Base-by-base conservation (phyloP, 2,888 invertebrate genomes). In the Tachina fera region DNA sequence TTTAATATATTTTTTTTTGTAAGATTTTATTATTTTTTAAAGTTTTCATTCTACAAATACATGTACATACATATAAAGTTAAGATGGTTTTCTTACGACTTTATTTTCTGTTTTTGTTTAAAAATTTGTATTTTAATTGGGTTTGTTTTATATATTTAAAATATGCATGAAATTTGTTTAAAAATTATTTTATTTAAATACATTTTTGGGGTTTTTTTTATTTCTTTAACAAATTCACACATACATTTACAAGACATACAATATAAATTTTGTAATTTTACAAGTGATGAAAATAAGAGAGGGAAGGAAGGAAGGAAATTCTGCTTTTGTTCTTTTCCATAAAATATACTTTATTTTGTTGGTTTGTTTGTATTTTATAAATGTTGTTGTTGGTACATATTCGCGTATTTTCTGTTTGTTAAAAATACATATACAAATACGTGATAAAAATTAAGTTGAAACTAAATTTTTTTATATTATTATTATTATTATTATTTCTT, bases 51-150 rank as follows among this genome's bases (percentile, higher is more conserved):
- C 81, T 86, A 84, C 75, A 84, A 84, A 70, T 84, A 84, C 77
- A 84, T 84, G 84, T 86, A 86, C 81, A 81, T 86, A 86, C 81
- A 86, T 81, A 78, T 84, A 86, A n/a, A 84, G 47, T 84, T 81
- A 70, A 61, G 74, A 14, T 84, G 47, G 49, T 61, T 79, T 85
- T 87, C 58, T 70, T 77, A 76, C 49, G 78, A 80, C 68, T 75
- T 86, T 82, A 70, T 79, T 80, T 45, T 72, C 53, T 86, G n/a
- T 61, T 61, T 88, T 89, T 87, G 87, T 89, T 88, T 88, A 61
- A 80, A 83, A 86, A 77, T 80, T 74, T 84, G 75, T 81, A 72
- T 74, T 65, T 65, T 65, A 49, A 16, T 31, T 10, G 74, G 61
- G 71, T 81, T 22, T 79, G 14, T 80, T 84, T 74, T 65, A 67